These are phyloP conservation scores for Paracanthobrama guichenoti DNA, from an alignment of 2,113 vertebrate genomes.

Conservation along the genomic window DNA sequence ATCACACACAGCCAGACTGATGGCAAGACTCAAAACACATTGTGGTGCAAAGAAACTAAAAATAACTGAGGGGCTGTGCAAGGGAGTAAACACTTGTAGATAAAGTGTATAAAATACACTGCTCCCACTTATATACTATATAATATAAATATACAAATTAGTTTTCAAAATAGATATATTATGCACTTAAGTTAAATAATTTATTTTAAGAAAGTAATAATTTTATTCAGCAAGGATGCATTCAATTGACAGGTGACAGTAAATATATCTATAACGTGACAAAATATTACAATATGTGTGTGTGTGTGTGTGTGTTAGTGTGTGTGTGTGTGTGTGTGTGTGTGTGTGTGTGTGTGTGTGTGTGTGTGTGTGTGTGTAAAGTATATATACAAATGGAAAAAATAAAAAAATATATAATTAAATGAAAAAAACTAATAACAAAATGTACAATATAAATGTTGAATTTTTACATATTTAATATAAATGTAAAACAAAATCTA, in stretches of 20 bases:
- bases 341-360: no score
- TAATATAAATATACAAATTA: background rate
- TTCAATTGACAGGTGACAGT: background rate
- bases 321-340: no score
- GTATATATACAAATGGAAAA: no score
- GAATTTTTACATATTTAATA: no score
- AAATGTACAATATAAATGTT: no score
- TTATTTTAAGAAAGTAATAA: background rate
- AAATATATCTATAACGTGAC: background rate
- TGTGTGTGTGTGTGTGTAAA: no score
- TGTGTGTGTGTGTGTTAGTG: no score
- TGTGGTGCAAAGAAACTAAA: background rate
- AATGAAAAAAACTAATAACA: no score
- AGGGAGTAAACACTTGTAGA: background rate
- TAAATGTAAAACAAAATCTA: background rate
- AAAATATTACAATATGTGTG: no score
- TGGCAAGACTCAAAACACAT: background rate
- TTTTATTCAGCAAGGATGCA: background rate
- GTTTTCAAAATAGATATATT: no score
- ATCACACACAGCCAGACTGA: background rate
- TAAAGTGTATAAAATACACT: background rate
- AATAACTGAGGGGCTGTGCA: background rate
- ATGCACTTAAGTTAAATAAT: background rate
- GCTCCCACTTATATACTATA: background rate
- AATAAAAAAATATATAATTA: no score